Percentiles rank a stretch among this genome's conserved stretches.
Evolutionary conservation across 2,113 vertebrate species (phyloP).

Genomic region (Trogon surrucura): DNA sequence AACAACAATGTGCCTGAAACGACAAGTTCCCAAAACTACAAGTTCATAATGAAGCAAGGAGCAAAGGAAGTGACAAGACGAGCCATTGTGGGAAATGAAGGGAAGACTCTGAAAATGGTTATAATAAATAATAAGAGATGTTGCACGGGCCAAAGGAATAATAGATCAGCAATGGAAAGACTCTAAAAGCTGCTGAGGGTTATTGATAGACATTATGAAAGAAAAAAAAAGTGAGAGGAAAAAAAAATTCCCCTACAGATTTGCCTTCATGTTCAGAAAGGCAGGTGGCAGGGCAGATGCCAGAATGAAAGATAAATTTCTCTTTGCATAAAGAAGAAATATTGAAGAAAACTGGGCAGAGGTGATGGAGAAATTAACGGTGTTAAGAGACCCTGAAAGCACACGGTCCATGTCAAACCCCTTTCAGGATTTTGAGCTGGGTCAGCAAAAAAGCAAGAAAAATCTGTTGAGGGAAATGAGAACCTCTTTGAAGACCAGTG

Average conservation of each 20-base stretch:
- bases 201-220: conserved; percentile 38
- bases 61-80: conserved; percentile 14
- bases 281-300: neutral
- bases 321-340: conserved; percentile 58
- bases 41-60: neutral
- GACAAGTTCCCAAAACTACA: neutral
- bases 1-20: neutral
- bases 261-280: conserved; percentile 25
- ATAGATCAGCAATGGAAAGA: conserved; percentile 36
- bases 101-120: conserved; percentile 16
- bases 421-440: neutral
- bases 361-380: conserved; percentile 43
- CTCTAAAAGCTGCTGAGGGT: conserved; percentile 44
- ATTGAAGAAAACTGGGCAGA: conserved; percentile 37
- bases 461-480: conserved; percentile 20
- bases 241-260: neutral
- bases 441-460: neutral
- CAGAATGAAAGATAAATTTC: conserved; percentile 35
- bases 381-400: conserved; percentile 15
- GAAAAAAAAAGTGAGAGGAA: neutral
- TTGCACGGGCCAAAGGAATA: conserved; percentile 49
- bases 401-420: neutral
- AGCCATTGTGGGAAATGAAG: conserved; percentile 29
- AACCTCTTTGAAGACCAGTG: neutral
- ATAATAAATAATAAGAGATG: conserved; percentile 46